Conservation (phyloP, 2,797 vertebrate genomes). For the Lerista edwardsae region DNA sequence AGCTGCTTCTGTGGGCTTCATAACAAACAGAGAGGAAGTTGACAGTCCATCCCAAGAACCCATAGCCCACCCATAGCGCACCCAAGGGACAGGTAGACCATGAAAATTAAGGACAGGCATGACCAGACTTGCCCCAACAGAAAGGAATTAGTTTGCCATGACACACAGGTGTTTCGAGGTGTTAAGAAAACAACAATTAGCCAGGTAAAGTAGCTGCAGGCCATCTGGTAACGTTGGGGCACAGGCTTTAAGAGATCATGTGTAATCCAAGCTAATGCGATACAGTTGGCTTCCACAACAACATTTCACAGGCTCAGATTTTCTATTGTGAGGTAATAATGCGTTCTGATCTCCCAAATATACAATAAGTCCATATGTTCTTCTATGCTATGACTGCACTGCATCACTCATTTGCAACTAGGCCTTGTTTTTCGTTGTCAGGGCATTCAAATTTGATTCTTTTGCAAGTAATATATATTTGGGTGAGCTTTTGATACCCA, state of each 20-base stretch:
- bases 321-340: not conserved
- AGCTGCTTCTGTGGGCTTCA: not conserved
- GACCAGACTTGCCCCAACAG: not conserved
- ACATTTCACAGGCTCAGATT: not conserved
- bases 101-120: not conserved
- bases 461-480: not conserved
- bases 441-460: not conserved
- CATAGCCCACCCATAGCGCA: not conserved
- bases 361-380: not conserved
- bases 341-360: not conserved
- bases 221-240: not conserved
- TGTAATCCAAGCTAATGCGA: not conserved
- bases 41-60: not conserved
- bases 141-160: not conserved
- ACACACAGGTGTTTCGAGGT: not conserved
- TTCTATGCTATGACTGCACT: not conserved
- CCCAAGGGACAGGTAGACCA: not conserved
- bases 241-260: not conserved
- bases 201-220: not conserved
- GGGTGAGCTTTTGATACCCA: not conserved
- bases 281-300: not conserved
- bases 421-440: not conserved
- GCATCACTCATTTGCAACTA: not conserved
- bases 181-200: not conserved
- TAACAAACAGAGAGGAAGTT: not conserved